Base-by-base conservation (phyloP, 2,113 vertebrate genomes). In the Caranx melampygus region DNA sequence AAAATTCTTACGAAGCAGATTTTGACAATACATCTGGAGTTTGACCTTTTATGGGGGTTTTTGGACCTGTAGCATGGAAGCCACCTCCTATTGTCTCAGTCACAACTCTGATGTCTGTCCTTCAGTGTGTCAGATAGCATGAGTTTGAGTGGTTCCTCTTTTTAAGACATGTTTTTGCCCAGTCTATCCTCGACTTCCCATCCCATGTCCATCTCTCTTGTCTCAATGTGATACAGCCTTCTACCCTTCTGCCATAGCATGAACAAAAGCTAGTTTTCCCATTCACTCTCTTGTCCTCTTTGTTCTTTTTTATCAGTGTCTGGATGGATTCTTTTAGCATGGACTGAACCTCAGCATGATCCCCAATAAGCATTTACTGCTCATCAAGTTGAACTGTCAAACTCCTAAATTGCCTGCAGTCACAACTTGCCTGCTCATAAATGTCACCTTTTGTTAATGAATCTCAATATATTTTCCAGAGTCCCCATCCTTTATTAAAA, bases 401-500 rank as follows among this genome's bases (percentile, higher is more conserved):
- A 26, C 13, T 0, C n/a, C 33, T 12, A 1, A 60, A n/a, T 1
- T 57, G 54, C 60, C 68, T 81, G 68, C 26, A 57, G 5, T 81
- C 31, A 59, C 11, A 58, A 68, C 45, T 59, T 64, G 60, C 21
- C 44, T 47, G 35, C 51, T 47, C 51, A 85, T 87, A 16, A 88
- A 76, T 54, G 13, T 65, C 13, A 2, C 61, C 26, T 91, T 90
- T 95, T 95, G 93, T 95, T 83, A 76, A 88, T 31, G 6, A 20
- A 40, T 78, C 6, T 69, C 2, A 1, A 76, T 76, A 31, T 91
- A 54, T 87, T 91, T 93, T 94, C 88, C 95, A 99, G 98, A 99
- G 90, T 93, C 97, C 72, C 98, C 98, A 60, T 93, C 96, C 80
- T 98, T 99, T 94, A 93, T 90, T 92, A 96, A 96, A 91, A 96